A percentile compares a stretch with the other conserved stretches of the same genome.
Conservation (phyloP, 2,797 vertebrate genomes). For the Paguma larvata region DNA sequence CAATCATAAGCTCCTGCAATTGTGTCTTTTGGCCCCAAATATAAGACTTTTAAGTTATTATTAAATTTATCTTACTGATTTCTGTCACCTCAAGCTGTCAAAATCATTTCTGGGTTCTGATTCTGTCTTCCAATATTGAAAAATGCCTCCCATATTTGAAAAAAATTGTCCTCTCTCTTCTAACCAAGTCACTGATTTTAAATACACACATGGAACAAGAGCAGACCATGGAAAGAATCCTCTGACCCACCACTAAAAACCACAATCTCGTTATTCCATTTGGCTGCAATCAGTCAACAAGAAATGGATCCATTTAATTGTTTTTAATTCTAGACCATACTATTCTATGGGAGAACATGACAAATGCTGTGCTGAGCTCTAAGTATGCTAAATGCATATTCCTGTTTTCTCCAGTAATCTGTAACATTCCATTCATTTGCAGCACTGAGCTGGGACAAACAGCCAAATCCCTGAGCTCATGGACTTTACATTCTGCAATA, state of each 20-base stretch:
- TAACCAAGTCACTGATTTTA: background rate
- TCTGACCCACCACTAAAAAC: background rate
- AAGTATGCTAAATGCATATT: background rate
- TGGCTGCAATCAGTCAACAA: background rate
- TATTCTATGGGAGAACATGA: background rate
- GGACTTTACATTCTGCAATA: background rate
- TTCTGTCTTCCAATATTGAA: background rate
- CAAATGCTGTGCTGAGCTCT: background rate
- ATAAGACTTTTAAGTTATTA: constrained; percentile 17
- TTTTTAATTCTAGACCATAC: background rate
- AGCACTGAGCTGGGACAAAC: background rate
- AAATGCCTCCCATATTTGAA: background rate
- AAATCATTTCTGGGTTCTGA: background rate
- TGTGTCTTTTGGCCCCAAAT: background rate
- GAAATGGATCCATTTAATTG: background rate
- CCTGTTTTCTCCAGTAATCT: background rate
- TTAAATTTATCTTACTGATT: background rate
- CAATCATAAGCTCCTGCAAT: background rate
- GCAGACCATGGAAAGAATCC: background rate
- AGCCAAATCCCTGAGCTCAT: background rate
- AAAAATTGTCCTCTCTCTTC: background rate
- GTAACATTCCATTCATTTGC: background rate
- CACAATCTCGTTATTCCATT: background rate
- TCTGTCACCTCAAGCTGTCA: background rate
- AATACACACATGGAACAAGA: background rate